Evolutionary conservation across 1,140 invertebrate genomes (phyloP), one percentile per base, ranked within the genome.

Genomic region (Whitmania pigra): DNA sequence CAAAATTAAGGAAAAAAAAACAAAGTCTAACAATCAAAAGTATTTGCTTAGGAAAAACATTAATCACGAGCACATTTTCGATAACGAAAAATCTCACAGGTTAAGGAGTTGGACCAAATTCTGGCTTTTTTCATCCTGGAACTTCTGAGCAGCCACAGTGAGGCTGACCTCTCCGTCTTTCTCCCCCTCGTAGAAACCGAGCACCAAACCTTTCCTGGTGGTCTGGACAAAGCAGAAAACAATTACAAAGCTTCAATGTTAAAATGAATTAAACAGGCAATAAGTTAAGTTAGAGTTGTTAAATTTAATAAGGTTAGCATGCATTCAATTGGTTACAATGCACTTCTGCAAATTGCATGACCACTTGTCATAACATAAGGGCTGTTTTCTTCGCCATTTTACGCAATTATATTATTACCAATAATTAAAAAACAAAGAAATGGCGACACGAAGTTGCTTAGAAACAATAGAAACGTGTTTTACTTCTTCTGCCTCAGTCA

Each of bases 151-250:
- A 71, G 84, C 76, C 55, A 81, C 78, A 54, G 86, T 86, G 49
- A 88, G 77, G 31, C 78, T 79, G 54, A 75, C 66, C 17, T 75
- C 67, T 49, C 76, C 79, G 71, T 82, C 78, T 68, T 83, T 78
- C 74, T 82, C 81, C 60, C 71, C 67, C 53, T 77, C 73, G 75
- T 87, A 86, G 40, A 85, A 81, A 73, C 86, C 87, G 57, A 87
- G 78, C 43, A 87, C 84, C 43, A 86, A 75, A 60, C 85, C 85
- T 77, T 82, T 85, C 83, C 84, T 77, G 67, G 57, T 31, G 29
- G 3, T 31, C 57, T 63, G 57, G 11, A 18, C 83, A 82, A 77
- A 74, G 75, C 73, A 29, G 67, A 71, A 75, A 49, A 27, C 27
- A 20, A n/a, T 22, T 18, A 63, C 9, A 31, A 25, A 63, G 11